Conservation (phyloP, 2,888 invertebrate genomes). For the Rhyacophila evoluta region DNA sequence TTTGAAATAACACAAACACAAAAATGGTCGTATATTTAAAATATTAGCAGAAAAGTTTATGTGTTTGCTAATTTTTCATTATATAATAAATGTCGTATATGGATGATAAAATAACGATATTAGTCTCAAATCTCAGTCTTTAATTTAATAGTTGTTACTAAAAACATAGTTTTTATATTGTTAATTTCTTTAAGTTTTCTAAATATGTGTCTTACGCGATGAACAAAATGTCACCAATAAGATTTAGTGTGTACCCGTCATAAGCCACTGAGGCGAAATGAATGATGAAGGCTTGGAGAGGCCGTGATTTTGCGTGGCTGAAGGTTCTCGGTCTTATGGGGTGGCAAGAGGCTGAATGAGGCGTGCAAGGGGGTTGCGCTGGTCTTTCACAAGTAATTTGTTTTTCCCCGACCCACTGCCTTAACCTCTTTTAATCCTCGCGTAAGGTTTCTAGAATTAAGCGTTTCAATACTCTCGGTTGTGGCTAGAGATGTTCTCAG, state of each 20-base stretch:
- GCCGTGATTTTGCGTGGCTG: conserved; percentile 18
- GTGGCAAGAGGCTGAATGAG: neutral
- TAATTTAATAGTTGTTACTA: too few relatives aligned
- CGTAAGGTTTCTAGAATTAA: conserved; percentile 16
- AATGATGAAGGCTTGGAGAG: conserved; percentile 16
- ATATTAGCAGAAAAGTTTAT: too few relatives aligned
- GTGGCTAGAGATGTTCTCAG: too few relatives aligned
- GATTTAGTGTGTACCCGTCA: neutral
- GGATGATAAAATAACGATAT: too few relatives aligned
- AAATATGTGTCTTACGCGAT: too few relatives aligned
- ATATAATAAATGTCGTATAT: too few relatives aligned
- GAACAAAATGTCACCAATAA: neutral
- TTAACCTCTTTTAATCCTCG: conserved; percentile 23
- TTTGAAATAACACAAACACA: too few relatives aligned
- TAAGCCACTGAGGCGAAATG: neutral
- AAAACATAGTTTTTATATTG: too few relatives aligned
- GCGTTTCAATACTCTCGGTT: neutral
- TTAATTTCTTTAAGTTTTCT: too few relatives aligned
- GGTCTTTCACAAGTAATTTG: conserved; percentile 26
- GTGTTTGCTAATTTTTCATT: too few relatives aligned
- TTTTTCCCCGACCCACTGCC: conserved; percentile 10
- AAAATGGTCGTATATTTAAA: too few relatives aligned
- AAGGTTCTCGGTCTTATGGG: neutral
- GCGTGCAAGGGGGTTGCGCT: neutral
- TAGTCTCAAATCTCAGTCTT: too few relatives aligned